phyloP scores from a whole-genome alignment of 2,888 invertebrate genomes.

The Bruchidius siliquastri region DNA sequence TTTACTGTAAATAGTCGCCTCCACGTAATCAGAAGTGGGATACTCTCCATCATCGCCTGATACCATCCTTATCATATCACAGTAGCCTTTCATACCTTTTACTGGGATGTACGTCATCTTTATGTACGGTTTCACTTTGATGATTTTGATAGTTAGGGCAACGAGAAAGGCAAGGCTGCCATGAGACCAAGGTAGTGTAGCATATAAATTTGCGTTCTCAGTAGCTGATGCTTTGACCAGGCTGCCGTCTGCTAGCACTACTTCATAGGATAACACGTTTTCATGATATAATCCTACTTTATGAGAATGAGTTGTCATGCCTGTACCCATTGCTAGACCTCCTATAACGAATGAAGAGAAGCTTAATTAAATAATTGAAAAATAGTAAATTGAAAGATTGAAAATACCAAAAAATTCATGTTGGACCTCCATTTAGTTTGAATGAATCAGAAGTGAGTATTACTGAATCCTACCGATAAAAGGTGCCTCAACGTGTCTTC shows the following conservation, averaged over 20 bases:
- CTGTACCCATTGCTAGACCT: slow-evolving; percentile 63
- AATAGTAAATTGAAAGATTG: no score
- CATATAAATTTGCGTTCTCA: slow-evolving; percentile 56
- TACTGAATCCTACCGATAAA: no score
- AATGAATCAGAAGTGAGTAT: no score
- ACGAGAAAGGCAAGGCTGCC: slow-evolving; percentile 64
- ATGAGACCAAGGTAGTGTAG: slow-evolving; percentile 62
- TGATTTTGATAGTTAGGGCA: slow-evolving; percentile 58
- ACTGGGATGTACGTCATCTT: slow-evolving; percentile 62
- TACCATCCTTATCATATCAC: slow-evolving; percentile 55
- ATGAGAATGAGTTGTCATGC: slow-evolving; percentile 72
- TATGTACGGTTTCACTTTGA: slow-evolving; percentile 59
- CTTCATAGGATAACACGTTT: slow-evolving; percentile 60
- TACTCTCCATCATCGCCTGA: slow-evolving; percentile 55
- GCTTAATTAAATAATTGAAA: no score
- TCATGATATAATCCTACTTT: slow-evolving; percentile 67
- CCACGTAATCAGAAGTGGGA: slow-evolving; percentile 57
- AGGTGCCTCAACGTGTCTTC: no score
- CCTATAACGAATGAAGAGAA: slow-evolving; percentile 1
- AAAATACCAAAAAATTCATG: no score
- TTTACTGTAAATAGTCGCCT: slow-evolving; percentile 59
- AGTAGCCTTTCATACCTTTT: slow-evolving; percentile 58
- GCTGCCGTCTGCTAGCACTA: slow-evolving; percentile 60
- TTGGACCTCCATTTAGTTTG: no score
- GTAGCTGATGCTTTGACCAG: slow-evolving; percentile 54